phyloP scores from a whole-genome alignment of 2,888 invertebrate genomes.

The Drosophila eohydei region DNA sequence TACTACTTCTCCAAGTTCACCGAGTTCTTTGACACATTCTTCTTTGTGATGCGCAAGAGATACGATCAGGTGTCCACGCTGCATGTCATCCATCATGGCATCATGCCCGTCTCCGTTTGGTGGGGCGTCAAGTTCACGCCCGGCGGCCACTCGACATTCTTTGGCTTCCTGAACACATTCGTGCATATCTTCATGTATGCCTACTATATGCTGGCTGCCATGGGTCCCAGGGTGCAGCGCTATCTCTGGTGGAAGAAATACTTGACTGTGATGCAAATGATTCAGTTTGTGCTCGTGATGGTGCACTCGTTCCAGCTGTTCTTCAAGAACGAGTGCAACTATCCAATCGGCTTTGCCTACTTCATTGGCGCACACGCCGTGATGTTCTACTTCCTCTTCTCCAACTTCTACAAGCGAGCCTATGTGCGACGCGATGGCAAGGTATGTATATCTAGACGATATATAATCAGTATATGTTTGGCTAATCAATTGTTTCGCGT shows the following conservation, averaged over 20 bases:
- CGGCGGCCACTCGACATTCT: slow-evolving; percentile 97
- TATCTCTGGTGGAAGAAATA: slow-evolving; percentile 99
- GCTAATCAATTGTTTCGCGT: not conserved
- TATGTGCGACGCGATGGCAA: slow-evolving; percentile 86
- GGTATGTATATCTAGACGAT: slow-evolving; percentile 47
- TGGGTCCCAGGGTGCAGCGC: slow-evolving; percentile 94
- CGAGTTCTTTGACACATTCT: slow-evolving; percentile 96
- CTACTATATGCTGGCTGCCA: slow-evolving; percentile 95
- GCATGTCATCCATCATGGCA: slow-evolving; percentile 97
- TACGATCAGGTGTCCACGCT: slow-evolving; percentile 95
- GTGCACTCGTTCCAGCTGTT: slow-evolving; percentile 95
- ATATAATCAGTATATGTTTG: not conserved
- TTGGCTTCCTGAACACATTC: slow-evolving; percentile 96
- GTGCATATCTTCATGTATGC: slow-evolving; percentile 98
- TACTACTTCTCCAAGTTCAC: slow-evolving; percentile 97
- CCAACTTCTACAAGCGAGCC: slow-evolving; percentile 94
- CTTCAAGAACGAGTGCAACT: slow-evolving; percentile 93
- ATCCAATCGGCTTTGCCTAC: slow-evolving; percentile 94
- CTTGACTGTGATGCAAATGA: slow-evolving; percentile 95
- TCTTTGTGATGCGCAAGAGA: slow-evolving; percentile 97
- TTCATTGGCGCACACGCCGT: slow-evolving; percentile 96
- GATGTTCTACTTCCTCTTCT: slow-evolving; percentile 96
- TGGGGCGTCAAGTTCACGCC: slow-evolving; percentile 95
- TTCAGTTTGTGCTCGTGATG: slow-evolving; percentile 95
- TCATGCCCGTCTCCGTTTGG: slow-evolving; percentile 98